phyloP scores from a whole-genome alignment of 2,888 invertebrate species.

The Drosophila fungiperda region DNA sequence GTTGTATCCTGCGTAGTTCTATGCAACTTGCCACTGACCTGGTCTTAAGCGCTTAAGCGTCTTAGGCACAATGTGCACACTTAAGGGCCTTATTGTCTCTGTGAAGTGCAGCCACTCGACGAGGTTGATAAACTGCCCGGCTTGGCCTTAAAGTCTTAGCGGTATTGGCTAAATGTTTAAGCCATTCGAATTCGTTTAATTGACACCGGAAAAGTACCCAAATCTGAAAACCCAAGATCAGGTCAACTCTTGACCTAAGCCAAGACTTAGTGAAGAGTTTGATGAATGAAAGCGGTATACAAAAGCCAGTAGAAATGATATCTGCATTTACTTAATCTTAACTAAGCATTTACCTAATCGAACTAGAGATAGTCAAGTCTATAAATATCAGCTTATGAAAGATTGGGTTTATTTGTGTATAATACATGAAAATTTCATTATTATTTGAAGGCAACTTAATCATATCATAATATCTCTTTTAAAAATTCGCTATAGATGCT shows the following conservation, averaged over 20 bases:
- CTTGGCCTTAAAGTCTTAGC: conserved; percentile 34
- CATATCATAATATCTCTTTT: neutral
- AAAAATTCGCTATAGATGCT: neutral
- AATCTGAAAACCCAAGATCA: conserved; percentile 25
- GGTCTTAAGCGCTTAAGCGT: conserved; percentile 61
- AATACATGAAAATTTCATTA: neutral
- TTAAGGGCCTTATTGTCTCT: conserved; percentile 69
- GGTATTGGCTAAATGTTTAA: conserved; percentile 30
- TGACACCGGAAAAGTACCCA: conserved; percentile 42
- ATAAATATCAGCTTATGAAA: neutral
- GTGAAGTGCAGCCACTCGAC: conserved; percentile 70
- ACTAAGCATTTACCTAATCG: neutral
- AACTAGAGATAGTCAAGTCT: neutral
- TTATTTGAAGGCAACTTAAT: neutral
- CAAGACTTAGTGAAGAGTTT: conserved; percentile 23
- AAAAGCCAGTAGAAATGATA: neutral
- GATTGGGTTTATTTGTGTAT: neutral
- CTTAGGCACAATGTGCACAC: conserved; percentile 64
- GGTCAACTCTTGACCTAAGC: conserved; percentile 34
- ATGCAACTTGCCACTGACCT: conserved; percentile 31
- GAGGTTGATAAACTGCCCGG: conserved; percentile 34
- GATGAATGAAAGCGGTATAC: conserved; percentile 45
- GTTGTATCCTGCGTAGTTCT: conserved; percentile 17
- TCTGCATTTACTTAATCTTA: neutral
- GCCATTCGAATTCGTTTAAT: conserved; percentile 54